Base-by-base conservation (phyloP, 2,113 vertebrate genomes). In the Laterallus jamaicensis region DNA sequence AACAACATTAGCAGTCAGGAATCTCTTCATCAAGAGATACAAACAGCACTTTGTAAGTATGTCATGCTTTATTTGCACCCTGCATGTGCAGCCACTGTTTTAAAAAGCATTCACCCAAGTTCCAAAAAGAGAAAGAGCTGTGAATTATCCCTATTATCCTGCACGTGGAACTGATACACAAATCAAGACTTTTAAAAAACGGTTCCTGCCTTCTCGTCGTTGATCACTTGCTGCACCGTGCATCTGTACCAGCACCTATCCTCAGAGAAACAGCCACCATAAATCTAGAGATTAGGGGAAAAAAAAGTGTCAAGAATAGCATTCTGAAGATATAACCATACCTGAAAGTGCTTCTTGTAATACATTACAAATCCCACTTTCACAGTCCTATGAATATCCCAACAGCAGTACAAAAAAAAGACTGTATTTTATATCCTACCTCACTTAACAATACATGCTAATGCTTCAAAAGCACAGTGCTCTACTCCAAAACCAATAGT, bases 191-290 rank as follows among this genome's bases (percentile, higher is more conserved):
- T 68, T 2, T 2, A 12, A 37, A 35, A 80, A 35, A 47, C 11
- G 5, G 55, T 58, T 95, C 96, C 93, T 98, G 93, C 98, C 97
- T 98, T 98, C 96, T 98, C 98, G 71, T 89, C 96, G 13, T 32
- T 95, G 88, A 98, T 91, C 56, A 97, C 90, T 90, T 97, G 95
- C 81, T 98, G 94, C 52, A 99, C 90, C 96, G 95, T 97, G 84
- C 98, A 98, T 95, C 98, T 98, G 91, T 98, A 98, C 98, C 98
- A 99, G 93, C 97, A 98, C 32, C 95, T 95, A 93, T 98, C 98
- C 97, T 98, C 97, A 94, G 98, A 98, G 97, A 98, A 98, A 59
- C 98, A 98, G n/a, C 97, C 98, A 71, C 95, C 98, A 95, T 98
- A 98, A 73, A 98, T 96, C 98, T 98, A 93, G 16, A 95, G 86